Evolutionary conservation across 2,797 vertebrate species (phyloP), one percentile per base, ranked within the genome.

Genomic region (Alcedo quadribrachys): DNA sequence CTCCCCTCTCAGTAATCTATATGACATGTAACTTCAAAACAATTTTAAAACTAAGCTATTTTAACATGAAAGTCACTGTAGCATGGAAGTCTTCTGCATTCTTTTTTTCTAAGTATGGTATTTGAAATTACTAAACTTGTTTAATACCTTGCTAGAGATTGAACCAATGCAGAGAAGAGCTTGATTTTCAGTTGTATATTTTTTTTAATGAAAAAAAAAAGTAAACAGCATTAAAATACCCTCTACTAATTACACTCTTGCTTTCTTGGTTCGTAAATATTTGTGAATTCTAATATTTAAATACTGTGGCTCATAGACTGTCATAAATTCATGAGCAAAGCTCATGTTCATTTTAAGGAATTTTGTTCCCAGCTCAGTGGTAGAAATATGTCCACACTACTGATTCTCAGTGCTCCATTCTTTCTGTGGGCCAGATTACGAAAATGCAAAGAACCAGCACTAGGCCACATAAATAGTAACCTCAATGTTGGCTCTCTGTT

Each of bases 181-280:
- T 84, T 71, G 75, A 93, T 94, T 90, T 94, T 92, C 75, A 93
- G 95, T 91, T 96, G 95, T 95, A 87, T 78, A 94, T 97, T 96
- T 97, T 58, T 75, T 90, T 87, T 94, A 15, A 40, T 93, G 17
- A 79, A 78, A 81, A 57, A 87, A 87, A 92, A 81, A 83, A 89
- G 62, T 92, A 88, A 95, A 89, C 67, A 95, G 53, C 93, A 96
- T 97, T 95, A 94, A 96, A 93, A 70, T 93, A 93, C 86, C 67
- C 51, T 90, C 48, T 90, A 79, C 70, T 94, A 94, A 93, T 67
- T 85, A 89, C 61, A 76, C 76, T 81, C 22, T 61, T 84, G 37
- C 28, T 93, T 94, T 86, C 68, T 92, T 89, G 78, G 67, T 93
- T 96, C 58, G 0, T 94, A 89, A 77, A 81, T 90, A 86, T 86